These are phyloP conservation scores for Achroia grisella DNA, from an alignment of 1,140 invertebrate genomes.

Conservation along the genomic window DNA sequence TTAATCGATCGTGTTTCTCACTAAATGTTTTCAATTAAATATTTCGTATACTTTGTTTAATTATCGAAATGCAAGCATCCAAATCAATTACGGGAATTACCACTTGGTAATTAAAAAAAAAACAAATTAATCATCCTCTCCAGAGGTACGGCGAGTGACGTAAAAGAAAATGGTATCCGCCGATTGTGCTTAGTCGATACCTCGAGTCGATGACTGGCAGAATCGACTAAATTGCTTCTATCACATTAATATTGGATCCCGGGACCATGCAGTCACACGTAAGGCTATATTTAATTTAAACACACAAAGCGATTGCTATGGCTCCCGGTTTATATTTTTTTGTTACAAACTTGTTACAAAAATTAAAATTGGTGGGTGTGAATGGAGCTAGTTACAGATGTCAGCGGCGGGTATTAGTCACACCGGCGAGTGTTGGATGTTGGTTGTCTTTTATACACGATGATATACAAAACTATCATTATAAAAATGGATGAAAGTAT, in stretches of 20 bases:
- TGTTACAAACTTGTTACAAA: constrained; percentile 50
- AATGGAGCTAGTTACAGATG: constrained; percentile 53
- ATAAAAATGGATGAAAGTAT: no score
- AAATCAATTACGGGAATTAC: neutral
- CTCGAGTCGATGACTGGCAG: constrained; percentile 49
- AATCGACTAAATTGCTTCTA: constrained; percentile 54
- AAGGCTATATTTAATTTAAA: constrained; percentile 62
- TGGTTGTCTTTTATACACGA: no score
- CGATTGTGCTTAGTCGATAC: constrained; percentile 16
- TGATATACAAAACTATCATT: no score
- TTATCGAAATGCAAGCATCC: constrained; percentile 1
- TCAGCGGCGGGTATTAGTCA: constrained; percentile 42
- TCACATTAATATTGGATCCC: constrained; percentile 53
- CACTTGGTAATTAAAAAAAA: constrained; percentile 18
- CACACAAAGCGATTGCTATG: constrained; percentile 59
- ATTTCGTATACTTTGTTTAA: neutral
- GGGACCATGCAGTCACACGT: constrained; percentile 37
- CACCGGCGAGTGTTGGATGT: constrained; percentile 3
- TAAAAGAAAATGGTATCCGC: constrained; percentile 14
- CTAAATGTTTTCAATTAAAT: no score
- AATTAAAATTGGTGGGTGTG: constrained; percentile 42
- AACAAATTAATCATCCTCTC: constrained; percentile 8
- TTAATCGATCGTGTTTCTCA: no score
- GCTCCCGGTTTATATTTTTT: constrained; percentile 48
- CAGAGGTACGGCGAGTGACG: constrained; percentile 19